These are phyloP conservation scores for Heliothis subflexa DNA, from an alignment of 1,140 invertebrate genomes.

Conservation along the genomic window DNA sequence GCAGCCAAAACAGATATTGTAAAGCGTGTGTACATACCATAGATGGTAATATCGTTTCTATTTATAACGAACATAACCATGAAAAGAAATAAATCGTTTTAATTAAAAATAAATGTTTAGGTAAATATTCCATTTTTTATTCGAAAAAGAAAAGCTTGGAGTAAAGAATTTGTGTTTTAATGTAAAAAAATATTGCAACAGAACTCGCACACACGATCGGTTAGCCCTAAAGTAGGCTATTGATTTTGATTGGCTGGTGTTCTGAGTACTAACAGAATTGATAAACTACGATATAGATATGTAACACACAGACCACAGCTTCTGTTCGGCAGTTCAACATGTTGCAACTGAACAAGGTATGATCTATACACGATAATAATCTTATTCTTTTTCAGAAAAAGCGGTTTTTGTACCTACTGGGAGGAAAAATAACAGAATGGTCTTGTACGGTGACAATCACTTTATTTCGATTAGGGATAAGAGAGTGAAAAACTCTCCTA, in stretches of 20 bases:
- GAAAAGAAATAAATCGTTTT: constrained; percentile 60
- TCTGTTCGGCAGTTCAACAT: no score
- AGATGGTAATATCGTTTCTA: constrained; percentile 73
- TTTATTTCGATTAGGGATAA: constrained; percentile 1
- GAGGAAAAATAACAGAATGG: neutral
- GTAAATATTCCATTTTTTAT: neutral
- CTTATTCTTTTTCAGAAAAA: neutral
- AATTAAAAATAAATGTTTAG: neutral
- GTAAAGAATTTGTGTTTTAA: no score
- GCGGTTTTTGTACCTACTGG: neutral
- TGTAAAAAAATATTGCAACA: no score
- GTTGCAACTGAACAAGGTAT: no score
- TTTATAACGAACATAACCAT: constrained; percentile 76
- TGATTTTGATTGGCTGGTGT: no score
- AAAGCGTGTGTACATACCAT: constrained; percentile 67
- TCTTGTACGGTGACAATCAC: neutral
- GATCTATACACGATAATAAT: neutral
- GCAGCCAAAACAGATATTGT: constrained; percentile 77
- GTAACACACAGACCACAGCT: no score
- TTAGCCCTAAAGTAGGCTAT: no score
- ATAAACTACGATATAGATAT: no score
- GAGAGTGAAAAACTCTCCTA: neutral
- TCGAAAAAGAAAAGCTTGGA: no score
- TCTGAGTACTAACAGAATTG: no score
- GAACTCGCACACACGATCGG: no score